Evolutionary conservation across 2,888 invertebrate genomes (phyloP), one percentile per base, ranked within the genome.

Genomic region (Apoderus coryli): DNA sequence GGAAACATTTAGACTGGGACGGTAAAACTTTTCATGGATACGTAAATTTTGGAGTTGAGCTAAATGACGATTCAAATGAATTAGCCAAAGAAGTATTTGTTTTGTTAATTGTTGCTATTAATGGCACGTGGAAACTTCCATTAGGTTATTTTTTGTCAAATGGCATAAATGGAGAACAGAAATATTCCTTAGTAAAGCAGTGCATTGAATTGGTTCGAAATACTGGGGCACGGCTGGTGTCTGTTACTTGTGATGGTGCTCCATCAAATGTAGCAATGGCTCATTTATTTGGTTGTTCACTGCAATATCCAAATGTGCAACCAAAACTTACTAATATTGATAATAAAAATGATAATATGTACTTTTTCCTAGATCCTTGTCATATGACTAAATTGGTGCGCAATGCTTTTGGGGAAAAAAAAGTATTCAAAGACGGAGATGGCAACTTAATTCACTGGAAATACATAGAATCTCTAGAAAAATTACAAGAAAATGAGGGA

Each of bases 41-140:
- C n/a, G n/a, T n/a, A n/a, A n/a, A n/a, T n/a, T n/a, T n/a, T n/a
- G n/a, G n/a, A n/a, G n/a, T 39, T 42, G 25, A 29, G 3, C n/a
- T 22, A 6, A 10, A 22, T 22, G 29, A 29, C 14, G 29, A 29
- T 10, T 7, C 7, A 4, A 29, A 29, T 13, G 22, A 29, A 22
- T 29, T 29, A 15, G 29, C 29, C 5, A 22, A 29, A 29, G 29
- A 29, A n/a, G 29, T 14, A 4, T 29, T 29, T 14, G 29, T 29
- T 3, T 4, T 22, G n/a, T n/a, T 22, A 4, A 22, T 22, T n/a
- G n/a, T n/a, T n/a, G n/a, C n/a, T n/a, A n/a, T n/a, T n/a, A n/a
- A n/a, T n/a, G n/a, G n/a, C n/a, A n/a, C n/a, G n/a, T n/a, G n/a
- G n/a, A n/a, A n/a, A n/a, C n/a, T n/a, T n/a, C n/a, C n/a, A n/a